Evolutionary conservation across 1,140 invertebrate species (phyloP).

Genomic region (Drosophila virilis): DNA sequence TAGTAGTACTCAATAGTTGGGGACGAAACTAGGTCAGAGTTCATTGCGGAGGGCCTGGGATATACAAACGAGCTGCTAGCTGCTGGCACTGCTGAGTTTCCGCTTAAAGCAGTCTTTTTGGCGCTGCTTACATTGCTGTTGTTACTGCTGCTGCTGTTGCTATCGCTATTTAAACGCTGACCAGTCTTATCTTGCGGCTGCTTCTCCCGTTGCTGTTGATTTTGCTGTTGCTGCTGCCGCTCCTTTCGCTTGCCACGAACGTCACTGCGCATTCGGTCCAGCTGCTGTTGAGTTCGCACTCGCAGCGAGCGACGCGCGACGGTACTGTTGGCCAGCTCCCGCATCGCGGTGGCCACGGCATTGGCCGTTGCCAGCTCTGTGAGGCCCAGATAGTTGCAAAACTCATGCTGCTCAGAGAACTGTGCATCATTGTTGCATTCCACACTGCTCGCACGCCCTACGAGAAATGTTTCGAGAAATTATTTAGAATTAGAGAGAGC

Average conservation of each 20-base stretch:
- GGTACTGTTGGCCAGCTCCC: slow-evolving; percentile 72
- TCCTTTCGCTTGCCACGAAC: slow-evolving; percentile 42
- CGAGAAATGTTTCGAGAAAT: background rate
- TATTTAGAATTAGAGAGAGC: background rate
- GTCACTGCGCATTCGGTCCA: slow-evolving; percentile 70
- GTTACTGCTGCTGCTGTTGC: slow-evolving; percentile 1
- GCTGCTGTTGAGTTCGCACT: slow-evolving; percentile 64
- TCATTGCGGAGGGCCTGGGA: background rate
- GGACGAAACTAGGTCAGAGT: no score
- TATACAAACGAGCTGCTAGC: background rate
- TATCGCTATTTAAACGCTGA: slow-evolving; percentile 5
- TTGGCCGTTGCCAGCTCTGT: slow-evolving; percentile 74
- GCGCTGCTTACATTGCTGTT: background rate
- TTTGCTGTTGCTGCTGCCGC: slow-evolving; percentile 26
- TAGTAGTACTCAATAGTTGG: slow-evolving; percentile 7
- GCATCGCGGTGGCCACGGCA: slow-evolving; percentile 70
- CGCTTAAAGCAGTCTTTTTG: background rate
- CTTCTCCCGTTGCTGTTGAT: slow-evolving; percentile 6
- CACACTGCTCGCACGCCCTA: background rate
- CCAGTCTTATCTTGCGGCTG: slow-evolving; percentile 22
- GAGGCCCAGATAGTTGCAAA: slow-evolving; percentile 78
- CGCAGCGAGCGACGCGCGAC: slow-evolving; percentile 69
- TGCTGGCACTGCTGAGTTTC: background rate
- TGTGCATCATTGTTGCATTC: slow-evolving; percentile 45
- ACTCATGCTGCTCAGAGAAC: slow-evolving; percentile 77